Evolutionary conservation across 2,113 vertebrate genomes (phyloP).

Genomic region (Campylomormyrus tamandua): DNA sequence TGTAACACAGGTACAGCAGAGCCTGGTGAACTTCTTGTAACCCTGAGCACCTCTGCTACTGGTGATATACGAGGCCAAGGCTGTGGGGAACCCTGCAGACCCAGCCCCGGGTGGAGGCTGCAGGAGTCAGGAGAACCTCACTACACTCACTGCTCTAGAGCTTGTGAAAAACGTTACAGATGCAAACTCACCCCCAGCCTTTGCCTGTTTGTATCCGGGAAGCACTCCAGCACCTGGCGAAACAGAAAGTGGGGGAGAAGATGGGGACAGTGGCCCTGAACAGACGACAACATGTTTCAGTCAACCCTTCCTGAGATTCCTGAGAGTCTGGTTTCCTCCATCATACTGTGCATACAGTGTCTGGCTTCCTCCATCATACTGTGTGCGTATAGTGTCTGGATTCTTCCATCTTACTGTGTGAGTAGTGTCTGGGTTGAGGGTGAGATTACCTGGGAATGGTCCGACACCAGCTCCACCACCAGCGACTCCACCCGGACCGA

Average conservation of each 20-base stretch:
- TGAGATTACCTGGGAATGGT: slow-evolving; percentile 54
- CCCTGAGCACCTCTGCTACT: background rate
- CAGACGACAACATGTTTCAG: background rate
- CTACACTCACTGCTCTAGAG: background rate
- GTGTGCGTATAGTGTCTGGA: too few relatives aligned
- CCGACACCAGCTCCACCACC: slow-evolving; percentile 47
- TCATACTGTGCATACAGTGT: too few relatives aligned
- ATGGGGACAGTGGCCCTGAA: background rate
- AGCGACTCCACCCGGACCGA: slow-evolving; percentile 32
- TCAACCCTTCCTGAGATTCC: background rate
- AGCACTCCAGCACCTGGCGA: slow-evolving; percentile 48
- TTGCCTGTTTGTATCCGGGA: slow-evolving; percentile 56
- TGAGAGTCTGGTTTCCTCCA: background rate
- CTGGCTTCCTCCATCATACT: too few relatives aligned
- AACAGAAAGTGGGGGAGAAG: slow-evolving; percentile 33
- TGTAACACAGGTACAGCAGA: background rate
- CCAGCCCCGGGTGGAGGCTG: background rate
- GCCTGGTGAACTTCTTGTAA: background rate
- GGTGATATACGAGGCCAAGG: background rate
- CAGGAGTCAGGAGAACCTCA: background rate
- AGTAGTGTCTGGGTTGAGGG: background rate
- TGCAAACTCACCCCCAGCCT: slow-evolving; percentile 53
- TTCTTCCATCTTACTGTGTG: background rate
- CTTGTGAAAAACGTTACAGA: background rate
- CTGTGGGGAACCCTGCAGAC: background rate